Evolutionary conservation across 2,113 vertebrate genomes (phyloP).

Genomic region (Stictonetta naevosa): DNA sequence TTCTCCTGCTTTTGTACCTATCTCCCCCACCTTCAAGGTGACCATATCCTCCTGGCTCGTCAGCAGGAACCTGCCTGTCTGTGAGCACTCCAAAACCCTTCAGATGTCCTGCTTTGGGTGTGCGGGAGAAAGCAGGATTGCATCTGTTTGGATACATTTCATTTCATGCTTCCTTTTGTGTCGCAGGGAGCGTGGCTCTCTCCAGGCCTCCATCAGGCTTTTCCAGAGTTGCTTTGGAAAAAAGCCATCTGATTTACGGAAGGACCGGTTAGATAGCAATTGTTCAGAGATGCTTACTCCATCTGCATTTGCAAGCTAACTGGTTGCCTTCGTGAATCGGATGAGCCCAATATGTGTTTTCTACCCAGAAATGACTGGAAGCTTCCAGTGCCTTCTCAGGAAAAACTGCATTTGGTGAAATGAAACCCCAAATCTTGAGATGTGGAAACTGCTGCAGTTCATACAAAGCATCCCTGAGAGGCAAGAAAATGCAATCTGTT

Average conservation of each 20-base stretch:
- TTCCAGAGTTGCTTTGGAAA: neutral
- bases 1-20: neutral
- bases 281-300: conserved; percentile 25
- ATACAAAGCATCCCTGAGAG: neutral
- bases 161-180: neutral
- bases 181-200: neutral
- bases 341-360: neutral
- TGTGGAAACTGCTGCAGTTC: neutral
- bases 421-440: neutral
- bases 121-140: neutral
- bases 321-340: neutral
- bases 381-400: neutral
- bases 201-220: neutral
- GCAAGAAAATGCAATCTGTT: neutral
- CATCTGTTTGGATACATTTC: neutral
- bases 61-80: neutral
- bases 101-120: neutral
- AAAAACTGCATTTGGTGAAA: neutral
- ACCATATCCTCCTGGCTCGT: neutral
- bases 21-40: neutral
- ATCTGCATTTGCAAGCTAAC: conserved; percentile 29
- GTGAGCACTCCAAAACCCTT: neutral
- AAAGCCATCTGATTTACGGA: conserved; percentile 17
- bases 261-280: neutral
- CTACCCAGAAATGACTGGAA: neutral